A percentile compares a stretch with the other conserved stretches of the same genome.
Conservation (phyloP, 2,888 invertebrate genomes). For the Zele albiditarsus region DNA sequence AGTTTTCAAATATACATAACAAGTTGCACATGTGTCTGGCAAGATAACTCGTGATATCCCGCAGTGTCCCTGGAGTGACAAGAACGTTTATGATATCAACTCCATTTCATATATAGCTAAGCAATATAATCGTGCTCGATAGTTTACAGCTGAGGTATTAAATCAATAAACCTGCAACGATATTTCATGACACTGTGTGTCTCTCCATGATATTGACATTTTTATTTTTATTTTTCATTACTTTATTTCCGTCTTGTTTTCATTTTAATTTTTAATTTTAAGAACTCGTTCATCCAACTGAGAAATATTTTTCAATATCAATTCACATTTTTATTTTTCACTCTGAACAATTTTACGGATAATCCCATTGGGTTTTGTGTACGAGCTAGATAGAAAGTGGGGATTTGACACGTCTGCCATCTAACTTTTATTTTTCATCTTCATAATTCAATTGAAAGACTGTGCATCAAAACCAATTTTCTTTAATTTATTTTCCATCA, state of each 20-base stretch:
- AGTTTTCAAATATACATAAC: constrained; percentile 27
- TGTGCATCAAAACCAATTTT: neutral
- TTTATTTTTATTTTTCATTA: neutral
- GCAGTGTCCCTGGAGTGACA: neutral
- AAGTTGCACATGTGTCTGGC: neutral
- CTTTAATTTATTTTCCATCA: neutral
- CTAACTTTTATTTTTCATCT: neutral
- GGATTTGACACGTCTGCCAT: neutral
- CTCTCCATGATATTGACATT: too few relatives aligned
- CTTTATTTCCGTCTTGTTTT: neutral
- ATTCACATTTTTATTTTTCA: neutral
- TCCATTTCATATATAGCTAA: neutral
- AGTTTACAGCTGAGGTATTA: constrained; percentile 9
- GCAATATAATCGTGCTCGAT: neutral
- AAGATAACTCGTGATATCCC: neutral
- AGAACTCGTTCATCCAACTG: neutral
- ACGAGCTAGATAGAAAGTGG: neutral
- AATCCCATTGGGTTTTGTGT: neutral
- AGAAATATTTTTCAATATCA: neutral
- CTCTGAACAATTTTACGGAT: neutral
- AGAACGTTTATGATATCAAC: neutral
- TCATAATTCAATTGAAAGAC: neutral
- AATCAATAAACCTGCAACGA: neutral
- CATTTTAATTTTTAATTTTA: neutral
- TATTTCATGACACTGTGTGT: neutral